Evolutionary conservation across 2,113 vertebrate genomes (phyloP).

Genomic region (Rhegmatorhina hoffmannsi): DNA sequence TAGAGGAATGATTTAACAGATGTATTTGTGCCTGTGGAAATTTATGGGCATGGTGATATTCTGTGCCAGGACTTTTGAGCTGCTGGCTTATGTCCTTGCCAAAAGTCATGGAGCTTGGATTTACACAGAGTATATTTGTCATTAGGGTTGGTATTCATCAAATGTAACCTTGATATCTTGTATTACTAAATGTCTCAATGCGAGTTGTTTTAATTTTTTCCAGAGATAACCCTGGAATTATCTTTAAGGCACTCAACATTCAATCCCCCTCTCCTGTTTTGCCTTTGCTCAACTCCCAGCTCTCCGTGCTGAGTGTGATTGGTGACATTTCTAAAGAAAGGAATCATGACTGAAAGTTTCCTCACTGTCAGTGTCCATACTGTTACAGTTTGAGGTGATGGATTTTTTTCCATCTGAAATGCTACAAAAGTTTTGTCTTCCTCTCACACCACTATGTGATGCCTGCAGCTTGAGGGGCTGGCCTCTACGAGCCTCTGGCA

Average conservation of each 20-base stretch:
- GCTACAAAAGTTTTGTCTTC: not conserved
- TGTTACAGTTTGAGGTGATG: not conserved
- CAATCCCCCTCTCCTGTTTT: not conserved
- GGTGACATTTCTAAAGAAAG: conserved; percentile 38
- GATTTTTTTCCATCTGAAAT: not conserved
- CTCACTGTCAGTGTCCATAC: not conserved
- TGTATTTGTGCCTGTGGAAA: conserved; percentile 48
- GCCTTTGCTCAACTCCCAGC: conserved; percentile 19
- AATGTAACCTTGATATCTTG: conserved; percentile 64
- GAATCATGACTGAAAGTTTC: not conserved
- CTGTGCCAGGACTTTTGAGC: conserved; percentile 50
- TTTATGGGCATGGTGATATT: conserved; percentile 8
- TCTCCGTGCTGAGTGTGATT: not conserved
- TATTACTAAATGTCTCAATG: conserved; percentile 59
- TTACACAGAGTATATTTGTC: conserved; percentile 60
- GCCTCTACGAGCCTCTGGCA: not conserved
- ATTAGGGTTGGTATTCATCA: conserved; percentile 66
- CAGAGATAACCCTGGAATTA: conserved; percentile 39
- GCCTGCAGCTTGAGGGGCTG: not conserved
- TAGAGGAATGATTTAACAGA: conserved; percentile 28
- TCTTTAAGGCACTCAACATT: conserved; percentile 36
- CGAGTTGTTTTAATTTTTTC: conserved; percentile 21
- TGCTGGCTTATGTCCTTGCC: conserved; percentile 48
- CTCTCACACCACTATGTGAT: not conserved
- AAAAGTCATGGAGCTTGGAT: conserved; percentile 60